These are phyloP conservation scores for Apteryx mantelli DNA, from an alignment of 2,113 vertebrate genomes.

Conservation along the genomic window DNA sequence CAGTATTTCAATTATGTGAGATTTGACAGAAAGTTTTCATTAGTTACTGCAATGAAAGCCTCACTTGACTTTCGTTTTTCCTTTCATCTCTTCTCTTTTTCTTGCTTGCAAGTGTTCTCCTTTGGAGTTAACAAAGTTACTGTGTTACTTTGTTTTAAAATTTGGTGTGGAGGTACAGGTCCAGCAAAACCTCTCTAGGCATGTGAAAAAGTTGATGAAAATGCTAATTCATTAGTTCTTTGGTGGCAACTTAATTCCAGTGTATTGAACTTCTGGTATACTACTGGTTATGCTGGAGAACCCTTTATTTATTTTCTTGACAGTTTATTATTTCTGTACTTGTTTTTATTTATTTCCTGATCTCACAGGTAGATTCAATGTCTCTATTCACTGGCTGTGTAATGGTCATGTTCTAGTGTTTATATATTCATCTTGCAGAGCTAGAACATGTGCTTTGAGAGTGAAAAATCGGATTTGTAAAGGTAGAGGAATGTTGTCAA, in stretches of 20 bases:
- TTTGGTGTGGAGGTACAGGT: not conserved
- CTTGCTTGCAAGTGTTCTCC: not conserved
- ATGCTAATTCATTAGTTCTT: constrained; percentile 1
- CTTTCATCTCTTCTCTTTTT: not conserved
- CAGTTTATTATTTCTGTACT: not conserved
- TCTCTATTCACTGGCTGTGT: not conserved
- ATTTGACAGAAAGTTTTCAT: not conserved
- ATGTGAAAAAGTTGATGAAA: not conserved
- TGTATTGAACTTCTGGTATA: not conserved
- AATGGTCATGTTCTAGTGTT: not conserved
- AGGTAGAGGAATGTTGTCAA: not conserved
- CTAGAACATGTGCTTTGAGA: not conserved
- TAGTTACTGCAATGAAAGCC: not conserved
- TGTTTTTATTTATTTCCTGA: not conserved
- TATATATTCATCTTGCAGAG: rapidly evolving
- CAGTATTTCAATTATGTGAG: not conserved
- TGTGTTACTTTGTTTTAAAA: not conserved
- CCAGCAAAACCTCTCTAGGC: not conserved
- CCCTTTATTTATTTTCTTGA: too few species aligned
- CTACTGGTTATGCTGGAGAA: not conserved
- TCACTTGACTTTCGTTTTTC: not conserved
- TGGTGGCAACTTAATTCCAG: not conserved
- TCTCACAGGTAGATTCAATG: not conserved
- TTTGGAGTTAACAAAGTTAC: not conserved
- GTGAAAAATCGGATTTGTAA: not conserved